Evolutionary conservation across 2,797 vertebrate genomes (phyloP).

Genomic region (Rallus crepitans): DNA sequence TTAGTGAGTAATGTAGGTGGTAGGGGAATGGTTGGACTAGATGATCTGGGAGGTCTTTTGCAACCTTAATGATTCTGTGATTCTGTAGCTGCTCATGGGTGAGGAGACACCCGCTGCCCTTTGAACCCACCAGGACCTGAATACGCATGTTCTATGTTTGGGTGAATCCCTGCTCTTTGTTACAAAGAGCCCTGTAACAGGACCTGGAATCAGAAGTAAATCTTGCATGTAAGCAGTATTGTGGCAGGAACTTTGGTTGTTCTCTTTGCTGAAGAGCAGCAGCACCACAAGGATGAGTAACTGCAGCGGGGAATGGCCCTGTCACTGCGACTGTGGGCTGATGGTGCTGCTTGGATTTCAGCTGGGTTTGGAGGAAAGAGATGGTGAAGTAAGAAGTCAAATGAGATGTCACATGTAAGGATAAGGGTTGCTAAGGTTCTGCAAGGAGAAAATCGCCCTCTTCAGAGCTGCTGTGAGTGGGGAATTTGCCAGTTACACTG

Average conservation of each 20-base stretch:
- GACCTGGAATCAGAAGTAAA: not conserved
- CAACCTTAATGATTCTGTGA: not conserved
- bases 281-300: not conserved
- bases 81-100: not conserved
- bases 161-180: not conserved
- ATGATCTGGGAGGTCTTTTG: too few species aligned
- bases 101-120: not conserved
- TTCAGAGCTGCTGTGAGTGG: too few species aligned
- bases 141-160: not conserved
- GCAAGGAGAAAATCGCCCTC: not conserved
- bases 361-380: not conserved
- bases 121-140: not conserved
- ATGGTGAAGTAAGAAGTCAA: not conserved
- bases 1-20: too few species aligned
- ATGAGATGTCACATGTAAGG: fast-evolving
- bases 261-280: not conserved
- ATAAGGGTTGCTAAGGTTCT: not conserved
- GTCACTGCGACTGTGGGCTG: not conserved
- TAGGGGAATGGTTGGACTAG: too few species aligned
- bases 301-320: not conserved
- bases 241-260: not conserved
- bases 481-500: not conserved
- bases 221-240: fast-evolving
- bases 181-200: not conserved
- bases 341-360: not conserved